Base-by-base conservation (phyloP, 2,888 invertebrate genomes). In the Disparrhopalites patrizii region DNA sequence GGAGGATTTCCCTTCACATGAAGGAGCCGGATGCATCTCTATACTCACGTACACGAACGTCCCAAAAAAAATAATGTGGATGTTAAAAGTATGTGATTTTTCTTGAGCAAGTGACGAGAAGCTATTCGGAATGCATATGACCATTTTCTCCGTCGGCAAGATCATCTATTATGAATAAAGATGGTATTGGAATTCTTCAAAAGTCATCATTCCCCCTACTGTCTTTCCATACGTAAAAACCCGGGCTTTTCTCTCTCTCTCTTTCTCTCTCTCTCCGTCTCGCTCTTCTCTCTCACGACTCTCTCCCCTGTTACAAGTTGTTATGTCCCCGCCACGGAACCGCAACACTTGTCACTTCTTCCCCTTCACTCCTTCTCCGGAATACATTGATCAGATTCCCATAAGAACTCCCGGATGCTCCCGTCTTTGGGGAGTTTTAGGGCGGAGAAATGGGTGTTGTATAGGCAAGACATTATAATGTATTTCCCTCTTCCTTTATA, bases 111-210 rank as follows among this genome's bases (percentile, higher is more conserved):
- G n/a, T n/a, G n/a, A n/a, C n/a, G n/a, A n/a, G n/a, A n/a, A n/a
- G n/a, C 51, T 38, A 31, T 38, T 51, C 25, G 20, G 62, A 62
- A 62, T 62, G 54, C 62, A 54, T 36, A 62, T 20, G 36, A 38
- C 62, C 62, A 62, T 38, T 51, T 54, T 51, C 23, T 38, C 38
- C 33, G 20, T 38, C 47, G n/a, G 54, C 18, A 18, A 62, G 58
- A 30, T 62, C 62, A 62, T 62, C 38, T 62, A 62, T 62, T 52
- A 62, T 62, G 62, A 62, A 62, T 62, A 62, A 62, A 62, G 52
- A 62, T 52, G 30, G 33, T 62, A 62, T 62, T 62, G 62, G 54
- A 62, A 62, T 33, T 54, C 40, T 27, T 10, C 52, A 25, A 18
- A n/a, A n/a, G 27, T 58, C 40, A 58, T 58, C 58, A 58, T 58